phyloP scores from a whole-genome alignment of 1,140 invertebrate genomes.

The Rhagoletis pomonella region DNA sequence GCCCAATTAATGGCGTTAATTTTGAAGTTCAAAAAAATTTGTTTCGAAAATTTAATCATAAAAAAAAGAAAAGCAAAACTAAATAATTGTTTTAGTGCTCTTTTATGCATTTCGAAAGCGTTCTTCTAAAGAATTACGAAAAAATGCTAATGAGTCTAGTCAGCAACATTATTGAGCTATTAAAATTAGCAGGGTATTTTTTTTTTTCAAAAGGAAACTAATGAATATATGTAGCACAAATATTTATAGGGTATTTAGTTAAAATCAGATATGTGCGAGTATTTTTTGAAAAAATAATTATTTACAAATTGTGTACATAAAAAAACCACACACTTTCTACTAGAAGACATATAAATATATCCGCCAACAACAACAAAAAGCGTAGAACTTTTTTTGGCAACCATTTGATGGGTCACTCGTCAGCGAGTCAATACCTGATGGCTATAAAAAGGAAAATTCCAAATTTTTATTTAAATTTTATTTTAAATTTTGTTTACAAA shows the following conservation, averaged over 20 bases:
- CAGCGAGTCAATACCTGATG: not conserved
- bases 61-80: too few species aligned
- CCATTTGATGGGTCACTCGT: not conserved
- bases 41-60: too few species aligned
- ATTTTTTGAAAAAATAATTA: too few species aligned
- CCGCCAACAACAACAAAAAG: not conserved
- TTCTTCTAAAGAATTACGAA: not conserved
- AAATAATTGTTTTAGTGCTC: not conserved
- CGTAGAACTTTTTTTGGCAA: not conserved
- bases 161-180: not conserved
- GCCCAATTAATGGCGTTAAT: too few species aligned
- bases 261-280: not conserved
- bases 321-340: not conserved
- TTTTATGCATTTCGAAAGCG: too few species aligned
- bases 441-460: not conserved
- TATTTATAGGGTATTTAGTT: conserved; percentile 23
- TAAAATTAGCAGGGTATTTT: too few species aligned
- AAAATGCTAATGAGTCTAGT: not conserved
- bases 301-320: not conserved
- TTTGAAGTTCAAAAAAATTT: too few species aligned
- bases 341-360: not conserved
- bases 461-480: too few species aligned
- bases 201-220: not conserved
- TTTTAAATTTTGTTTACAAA: too few species aligned
- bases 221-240: not conserved